Conservation (phyloP, 1,140 invertebrate species). For the Potamilus streckersoni region DNA sequence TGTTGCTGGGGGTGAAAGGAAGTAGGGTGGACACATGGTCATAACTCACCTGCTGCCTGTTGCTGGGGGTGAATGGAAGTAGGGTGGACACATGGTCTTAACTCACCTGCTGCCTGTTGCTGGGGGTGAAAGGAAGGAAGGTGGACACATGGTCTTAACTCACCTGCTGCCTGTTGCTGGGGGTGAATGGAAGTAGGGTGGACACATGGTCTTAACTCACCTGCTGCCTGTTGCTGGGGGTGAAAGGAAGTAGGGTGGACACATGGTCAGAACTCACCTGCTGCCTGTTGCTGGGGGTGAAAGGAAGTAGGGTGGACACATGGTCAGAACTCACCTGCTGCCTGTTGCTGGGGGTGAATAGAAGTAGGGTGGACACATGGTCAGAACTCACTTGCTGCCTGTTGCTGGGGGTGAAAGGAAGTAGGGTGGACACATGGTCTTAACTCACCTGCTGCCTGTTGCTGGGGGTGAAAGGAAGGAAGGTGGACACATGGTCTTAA, state of each 20-base stretch:
- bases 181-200: conserved; percentile 86
- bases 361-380: conserved; percentile 88
- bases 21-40: conserved; percentile 88
- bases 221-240: conserved; percentile 77
- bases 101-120: conserved; percentile 72
- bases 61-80: conserved; percentile 87
- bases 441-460: conserved; percentile 70
- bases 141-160: conserved; percentile 89
- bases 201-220: conserved; percentile 83
- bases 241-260: conserved; percentile 87
- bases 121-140: conserved; percentile 85
- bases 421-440: conserved; percentile 87
- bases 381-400: conserved; percentile 65
- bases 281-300: conserved; percentile 79
- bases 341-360: conserved; percentile 83
- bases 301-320: conserved; percentile 87
- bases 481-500: conserved; percentile 88
- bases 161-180: conserved; percentile 75
- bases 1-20: conserved; percentile 85
- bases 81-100: conserved; percentile 89
- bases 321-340: conserved; percentile 74
- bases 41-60: conserved; percentile 65
- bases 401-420: conserved; percentile 87
- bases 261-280: conserved; percentile 79
- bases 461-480: conserved; percentile 87